phyloP scores from a whole-genome alignment of 2,113 vertebrate genomes.

The Crotalus horridus region DNA sequence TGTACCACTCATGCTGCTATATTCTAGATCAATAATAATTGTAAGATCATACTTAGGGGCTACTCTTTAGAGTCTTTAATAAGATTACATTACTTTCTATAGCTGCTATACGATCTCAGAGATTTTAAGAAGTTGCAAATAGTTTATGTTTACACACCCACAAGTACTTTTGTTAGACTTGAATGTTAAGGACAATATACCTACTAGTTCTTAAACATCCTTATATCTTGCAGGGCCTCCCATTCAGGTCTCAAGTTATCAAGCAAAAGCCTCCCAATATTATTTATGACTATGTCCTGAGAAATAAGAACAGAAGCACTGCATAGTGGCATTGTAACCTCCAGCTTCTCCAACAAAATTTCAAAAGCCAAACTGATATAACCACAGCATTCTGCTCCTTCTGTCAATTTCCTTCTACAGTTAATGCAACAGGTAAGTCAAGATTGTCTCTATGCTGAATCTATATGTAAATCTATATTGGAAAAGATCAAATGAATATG shows the following conservation, averaged over 20 bases:
- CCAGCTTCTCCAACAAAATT: not conserved
- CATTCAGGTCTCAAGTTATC: not conserved
- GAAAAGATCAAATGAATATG: not conserved
- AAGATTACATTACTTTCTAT: not conserved
- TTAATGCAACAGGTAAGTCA: not conserved
- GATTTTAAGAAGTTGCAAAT: not conserved
- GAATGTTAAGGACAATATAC: not conserved
- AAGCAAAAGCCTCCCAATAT: not conserved
- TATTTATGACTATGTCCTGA: not conserved
- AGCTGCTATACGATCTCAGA: not conserved
- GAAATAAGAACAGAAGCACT: not conserved
- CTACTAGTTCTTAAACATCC: not conserved
- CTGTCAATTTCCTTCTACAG: not conserved
- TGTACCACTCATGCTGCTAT: not conserved
- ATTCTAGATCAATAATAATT: not conserved
- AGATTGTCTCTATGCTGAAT: not conserved
- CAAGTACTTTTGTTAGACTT: not conserved
- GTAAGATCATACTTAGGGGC: not conserved
- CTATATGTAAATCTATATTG: not conserved
- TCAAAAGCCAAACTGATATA: not conserved
- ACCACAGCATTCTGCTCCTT: not conserved
- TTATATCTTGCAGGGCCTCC: not conserved
- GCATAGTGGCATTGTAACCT: not conserved
- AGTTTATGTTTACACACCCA: not conserved
- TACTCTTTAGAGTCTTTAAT: not conserved